A percentile compares a stretch with the other conserved stretches of the same genome.
phyloP scores from a whole-genome alignment of 2,113 vertebrate species.

The Scopus umbretta region DNA sequence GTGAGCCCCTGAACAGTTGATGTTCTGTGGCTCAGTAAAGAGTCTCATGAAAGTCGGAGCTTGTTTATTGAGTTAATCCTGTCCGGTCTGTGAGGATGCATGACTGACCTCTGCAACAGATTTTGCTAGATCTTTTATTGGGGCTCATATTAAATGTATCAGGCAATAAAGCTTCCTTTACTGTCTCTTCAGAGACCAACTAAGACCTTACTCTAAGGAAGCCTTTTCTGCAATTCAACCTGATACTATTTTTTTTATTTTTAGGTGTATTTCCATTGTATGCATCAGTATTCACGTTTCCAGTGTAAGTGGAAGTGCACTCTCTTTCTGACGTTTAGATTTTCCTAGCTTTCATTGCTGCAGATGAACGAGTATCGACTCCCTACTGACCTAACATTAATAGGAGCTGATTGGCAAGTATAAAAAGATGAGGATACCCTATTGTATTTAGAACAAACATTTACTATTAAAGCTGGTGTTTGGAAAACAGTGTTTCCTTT shows the following conservation, averaged over 20 bases:
- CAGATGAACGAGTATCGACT: neutral
- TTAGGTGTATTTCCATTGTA: neutral
- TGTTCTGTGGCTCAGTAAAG: neutral
- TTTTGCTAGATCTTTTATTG: neutral
- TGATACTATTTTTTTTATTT: neutral
- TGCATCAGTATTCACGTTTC: neutral
- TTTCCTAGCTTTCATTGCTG: neutral
- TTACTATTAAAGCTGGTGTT: too few relatives aligned
- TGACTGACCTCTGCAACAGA: neutral
- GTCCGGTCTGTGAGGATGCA: neutral
- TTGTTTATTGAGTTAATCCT: neutral
- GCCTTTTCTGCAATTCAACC: neutral
- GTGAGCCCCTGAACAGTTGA: neutral
- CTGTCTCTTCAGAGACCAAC: neutral
- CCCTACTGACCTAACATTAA: neutral
- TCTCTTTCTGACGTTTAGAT: too few relatives aligned
- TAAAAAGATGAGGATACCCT: neutral
- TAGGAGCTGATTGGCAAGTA: neutral
- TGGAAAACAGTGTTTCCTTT: fast-evolving
- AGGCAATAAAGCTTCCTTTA: neutral
- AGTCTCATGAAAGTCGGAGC: neutral
- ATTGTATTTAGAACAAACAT: neutral
- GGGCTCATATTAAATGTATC: neutral
- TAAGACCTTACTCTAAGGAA: neutral
- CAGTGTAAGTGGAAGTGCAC: neutral